phyloP scores from a whole-genome alignment of 2,113 vertebrate genomes.

The Colossoma macropomum region DNA sequence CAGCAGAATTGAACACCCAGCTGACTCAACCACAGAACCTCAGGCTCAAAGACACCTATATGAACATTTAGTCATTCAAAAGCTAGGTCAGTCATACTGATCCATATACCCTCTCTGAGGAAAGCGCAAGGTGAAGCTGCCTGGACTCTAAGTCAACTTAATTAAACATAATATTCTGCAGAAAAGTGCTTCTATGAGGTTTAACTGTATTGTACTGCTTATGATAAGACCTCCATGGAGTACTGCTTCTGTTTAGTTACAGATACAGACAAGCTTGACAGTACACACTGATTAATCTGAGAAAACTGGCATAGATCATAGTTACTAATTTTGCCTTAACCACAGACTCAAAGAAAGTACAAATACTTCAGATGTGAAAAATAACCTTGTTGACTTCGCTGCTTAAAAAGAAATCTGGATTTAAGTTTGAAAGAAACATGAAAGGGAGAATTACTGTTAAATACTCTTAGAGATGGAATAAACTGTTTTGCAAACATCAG shows the following conservation, averaged over 20 bases:
- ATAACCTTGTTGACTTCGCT: neutral
- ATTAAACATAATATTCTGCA: neutral
- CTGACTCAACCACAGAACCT: constrained; percentile 1
- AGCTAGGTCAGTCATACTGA: neutral
- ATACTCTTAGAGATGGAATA: neutral
- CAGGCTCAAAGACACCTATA: neutral
- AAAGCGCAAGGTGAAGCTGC: neutral
- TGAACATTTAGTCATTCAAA: neutral
- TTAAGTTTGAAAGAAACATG: neutral
- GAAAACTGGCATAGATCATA: neutral
- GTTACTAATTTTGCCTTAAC: neutral
- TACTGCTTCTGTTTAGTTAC: neutral
- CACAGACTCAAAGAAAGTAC: neutral
- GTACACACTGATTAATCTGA: neutral
- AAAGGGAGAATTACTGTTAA: neutral
- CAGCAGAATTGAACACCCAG: constrained; percentile 3
- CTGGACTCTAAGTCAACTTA: neutral
- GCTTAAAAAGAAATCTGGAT: neutral
- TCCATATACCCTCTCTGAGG: neutral
- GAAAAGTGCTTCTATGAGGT: neutral
- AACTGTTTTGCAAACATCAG: neutral
- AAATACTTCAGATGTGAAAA: neutral
- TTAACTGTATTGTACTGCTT: neutral
- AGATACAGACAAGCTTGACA: neutral
- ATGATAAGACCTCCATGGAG: neutral